Base-by-base conservation (phyloP, 2,113 vertebrate genomes). In the Trematocara stigmaticum region DNA sequence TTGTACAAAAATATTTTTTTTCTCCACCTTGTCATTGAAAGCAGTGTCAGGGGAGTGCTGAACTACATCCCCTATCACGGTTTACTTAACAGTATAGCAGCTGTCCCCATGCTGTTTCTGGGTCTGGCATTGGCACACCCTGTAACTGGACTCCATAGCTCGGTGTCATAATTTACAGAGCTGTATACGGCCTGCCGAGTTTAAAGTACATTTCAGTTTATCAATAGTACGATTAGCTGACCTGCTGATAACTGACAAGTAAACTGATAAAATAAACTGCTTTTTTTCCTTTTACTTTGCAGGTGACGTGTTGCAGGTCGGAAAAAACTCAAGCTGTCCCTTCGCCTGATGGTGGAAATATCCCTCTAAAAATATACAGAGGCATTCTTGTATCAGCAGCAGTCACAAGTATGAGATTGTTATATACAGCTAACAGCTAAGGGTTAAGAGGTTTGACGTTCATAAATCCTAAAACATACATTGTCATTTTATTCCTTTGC, bases 361-460 rank as follows among this genome's bases (percentile, higher is more conserved):
- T 82, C 2, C 11, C 11, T 85, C 86, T 89, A 90, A 86, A 92
- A 90, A 86, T 84, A 91, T 84, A 78, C 13, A 3, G n/a, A 40
- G 69, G n/a, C 57, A 76, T 86, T 56, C 74, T 42, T 79, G 64
- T 59, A 57, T 66, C 53, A 84, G 84, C 78, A 81, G 84, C 51
- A 74, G 31, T 29, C 35, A 83, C 9, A 45, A 82, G 13, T 71
- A 18, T 7, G 10, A 82, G 56, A 52, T 18, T 13, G 81, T 11
- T 20, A 42, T 42, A 15, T 8, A 1, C 42, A 51, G 20, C 38
- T 51, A 64, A 79, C 52, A 80, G 78, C 40, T 76, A 16, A 86
- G 82, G n/a, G 57, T 89, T 78, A 88, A 84, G 10, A 66, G 61
- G 18, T 45, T 16, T 71, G 38, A 26, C 0, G 1, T 23, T 69